These are phyloP conservation scores for Cylloceria caligata DNA, from an alignment of 2,888 invertebrate genomes.

Conservation along the genomic window DNA sequence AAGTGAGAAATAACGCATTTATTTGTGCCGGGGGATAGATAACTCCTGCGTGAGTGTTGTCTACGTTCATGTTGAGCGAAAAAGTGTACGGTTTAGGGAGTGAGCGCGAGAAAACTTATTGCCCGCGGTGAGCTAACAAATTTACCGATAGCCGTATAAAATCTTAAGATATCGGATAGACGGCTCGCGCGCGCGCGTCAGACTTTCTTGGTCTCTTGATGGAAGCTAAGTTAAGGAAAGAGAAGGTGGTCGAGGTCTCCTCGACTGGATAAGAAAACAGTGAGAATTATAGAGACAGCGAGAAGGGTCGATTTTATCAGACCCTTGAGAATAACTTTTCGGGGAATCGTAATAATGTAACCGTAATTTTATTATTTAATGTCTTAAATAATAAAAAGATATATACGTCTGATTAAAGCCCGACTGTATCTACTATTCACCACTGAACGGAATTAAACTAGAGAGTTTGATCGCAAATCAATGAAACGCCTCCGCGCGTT, in stretches of 20 bases:
- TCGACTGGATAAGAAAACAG: conserved; percentile 16
- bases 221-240: not conserved
- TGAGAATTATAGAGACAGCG: conserved; percentile 1
- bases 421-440: conserved; percentile 16
- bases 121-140: conserved; percentile 58
- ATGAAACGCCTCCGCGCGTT: not conserved
- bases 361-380: too few relatives aligned
- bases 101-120: conserved; percentile 36
- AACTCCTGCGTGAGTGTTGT: conserved; percentile 37
- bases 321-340: conserved; percentile 8
- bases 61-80: conserved; percentile 22
- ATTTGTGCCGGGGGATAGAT: conserved; percentile 58
- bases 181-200: not conserved
- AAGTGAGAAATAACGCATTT: conserved; percentile 60
- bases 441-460: not conserved
- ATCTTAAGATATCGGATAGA: conserved; percentile 36
- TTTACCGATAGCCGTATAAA: conserved; percentile 52
- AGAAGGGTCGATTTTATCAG: conserved; percentile 16
- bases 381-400: conserved; percentile 22
- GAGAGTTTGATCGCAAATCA: conserved; percentile 1
- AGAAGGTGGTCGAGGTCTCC: not conserved
- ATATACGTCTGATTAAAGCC: not conserved
- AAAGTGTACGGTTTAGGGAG: not conserved
- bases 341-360: not conserved
- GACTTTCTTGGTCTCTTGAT: conserved; percentile 2